Base-by-base conservation (phyloP, 2,113 vertebrate genomes). In the Engystomops pustulosus region DNA sequence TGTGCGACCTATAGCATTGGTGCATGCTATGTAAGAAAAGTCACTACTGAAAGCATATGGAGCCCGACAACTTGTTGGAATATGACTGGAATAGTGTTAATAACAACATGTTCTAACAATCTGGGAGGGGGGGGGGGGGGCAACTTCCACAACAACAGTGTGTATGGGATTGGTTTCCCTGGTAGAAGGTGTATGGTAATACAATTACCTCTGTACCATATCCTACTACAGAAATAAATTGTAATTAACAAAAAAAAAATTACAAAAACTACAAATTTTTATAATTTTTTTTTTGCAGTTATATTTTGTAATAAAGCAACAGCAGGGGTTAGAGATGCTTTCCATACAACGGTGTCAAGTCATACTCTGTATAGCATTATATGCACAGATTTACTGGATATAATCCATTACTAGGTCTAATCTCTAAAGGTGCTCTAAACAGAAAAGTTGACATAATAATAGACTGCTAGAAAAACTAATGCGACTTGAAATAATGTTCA, bases 1-100 rank as follows among this genome's bases (percentile, higher is more conserved):
- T 67, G 81, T 49, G 53, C 55, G 74, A 72, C 14, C 51, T 60
- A 82, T 55, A 82, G 68, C 67, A 72, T 82, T 30, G 55, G 8
- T 30, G 18, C 69, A 55, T 82, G 38, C 80, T 60, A 58, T 30
- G 15, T 25, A 60, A 34, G 11, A 69, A 45, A 44, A 41, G 15
- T 25, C 6, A 51, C 32, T 41, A 81, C 23, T 41, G 60, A 81
- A 81, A 55, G 65, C 65, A 27, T 15, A 53, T 81, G n/a, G 38
- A 53, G 14, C 53, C 20, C 20, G 36, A 32, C 20, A 3, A 82
- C 34, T 41, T 72, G 67, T 30, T 27, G 47, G 20, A 80, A 38
- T 47, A 14, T 38, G 27, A 47, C n/a, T 49, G 53, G 70, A 10
- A 67, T 23, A 47, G 6, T 10, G 72, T 75, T 27, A 74, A 25